These are phyloP conservation scores for Sarotherodon lohbergeri DNA, from an alignment of 2,113 vertebrate species.

Conservation along the genomic window DNA sequence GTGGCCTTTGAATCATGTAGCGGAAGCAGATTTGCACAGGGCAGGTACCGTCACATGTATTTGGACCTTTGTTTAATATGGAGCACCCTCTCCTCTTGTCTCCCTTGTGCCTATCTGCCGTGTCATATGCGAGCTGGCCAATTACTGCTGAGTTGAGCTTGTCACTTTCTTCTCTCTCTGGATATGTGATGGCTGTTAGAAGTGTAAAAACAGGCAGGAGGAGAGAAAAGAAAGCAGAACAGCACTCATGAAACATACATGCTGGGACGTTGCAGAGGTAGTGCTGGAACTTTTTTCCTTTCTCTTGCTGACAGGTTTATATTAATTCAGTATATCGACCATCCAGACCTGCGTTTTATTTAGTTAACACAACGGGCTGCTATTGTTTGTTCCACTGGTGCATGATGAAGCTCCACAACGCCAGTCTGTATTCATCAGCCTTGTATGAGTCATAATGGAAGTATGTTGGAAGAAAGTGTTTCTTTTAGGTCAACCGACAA, in stretches of 20 bases:
- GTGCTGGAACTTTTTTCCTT: neutral
- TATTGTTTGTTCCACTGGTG: neutral
- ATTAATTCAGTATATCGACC: neutral
- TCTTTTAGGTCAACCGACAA: neutral
- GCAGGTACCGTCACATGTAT: neutral
- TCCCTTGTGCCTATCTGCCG: slow-evolving; percentile 7
- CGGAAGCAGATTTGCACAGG: neutral
- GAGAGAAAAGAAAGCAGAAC: neutral
- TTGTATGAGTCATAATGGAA: neutral
- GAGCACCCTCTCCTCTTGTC: neutral
- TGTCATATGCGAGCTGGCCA: slow-evolving; percentile 22
- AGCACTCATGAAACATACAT: slow-evolving; percentile 21
- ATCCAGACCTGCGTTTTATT: neutral
- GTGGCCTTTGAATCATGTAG: neutral
- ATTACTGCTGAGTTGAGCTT: slow-evolving; percentile 43
- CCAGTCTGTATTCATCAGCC: neutral
- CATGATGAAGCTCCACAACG: neutral
- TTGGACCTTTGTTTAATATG: slow-evolving; percentile 21
- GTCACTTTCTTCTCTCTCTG: slow-evolving; percentile 34
- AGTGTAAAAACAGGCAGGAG: slow-evolving; percentile 21
- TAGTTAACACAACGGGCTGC: neutral
- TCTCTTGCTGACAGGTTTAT: neutral
- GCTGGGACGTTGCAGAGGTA: neutral
- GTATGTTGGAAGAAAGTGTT: neutral
- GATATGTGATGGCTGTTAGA: slow-evolving; percentile 25